These are phyloP conservation scores for Amaurobius ferox DNA, from an alignment of 2,888 invertebrate species.

Conservation along the genomic window DNA sequence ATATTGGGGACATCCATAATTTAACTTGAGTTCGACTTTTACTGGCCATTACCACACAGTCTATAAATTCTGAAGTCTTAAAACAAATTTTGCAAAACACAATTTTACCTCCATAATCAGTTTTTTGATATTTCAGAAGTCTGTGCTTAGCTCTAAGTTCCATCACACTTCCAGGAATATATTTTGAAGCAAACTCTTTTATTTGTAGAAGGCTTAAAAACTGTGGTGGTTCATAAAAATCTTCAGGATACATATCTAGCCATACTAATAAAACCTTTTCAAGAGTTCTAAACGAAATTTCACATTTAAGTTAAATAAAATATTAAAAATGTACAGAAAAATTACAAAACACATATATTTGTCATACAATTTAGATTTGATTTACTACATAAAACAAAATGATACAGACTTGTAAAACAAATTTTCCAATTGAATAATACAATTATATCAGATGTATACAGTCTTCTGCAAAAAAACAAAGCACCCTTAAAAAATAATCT, in stretches of 20 bases:
- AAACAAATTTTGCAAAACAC: not conserved
- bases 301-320: not conserved
- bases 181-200: conserved; percentile 89
- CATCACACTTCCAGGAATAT: conserved; percentile 90
- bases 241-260: conserved; percentile 98
- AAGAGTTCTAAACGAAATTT: conserved; percentile 82
- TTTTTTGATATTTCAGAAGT: conserved; percentile 85
- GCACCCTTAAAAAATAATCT: too few relatives aligned
- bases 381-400: too few relatives aligned
- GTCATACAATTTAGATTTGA: too few relatives aligned
- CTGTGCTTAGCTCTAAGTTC: conserved; percentile 85
- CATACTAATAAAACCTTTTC: conserved; percentile 80
- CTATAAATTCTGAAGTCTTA: too few relatives aligned
- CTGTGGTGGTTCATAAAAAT: conserved; percentile 89
- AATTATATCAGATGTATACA: too few relatives aligned
- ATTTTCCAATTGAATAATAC: too few relatives aligned
- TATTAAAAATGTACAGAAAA: not conserved
- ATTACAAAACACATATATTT: not conserved
- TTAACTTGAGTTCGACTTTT: too few relatives aligned
- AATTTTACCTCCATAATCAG: conserved; percentile 76
- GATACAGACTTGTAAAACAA: too few relatives aligned
- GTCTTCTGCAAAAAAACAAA: too few relatives aligned
- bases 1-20: too few relatives aligned
- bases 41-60: too few relatives aligned
- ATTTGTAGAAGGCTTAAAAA: conserved; percentile 88